Evolutionary conservation across 2,888 invertebrate species (phyloP), one percentile per base, ranked within the genome.

Genomic region (Clitarchus hookeri): DNA sequence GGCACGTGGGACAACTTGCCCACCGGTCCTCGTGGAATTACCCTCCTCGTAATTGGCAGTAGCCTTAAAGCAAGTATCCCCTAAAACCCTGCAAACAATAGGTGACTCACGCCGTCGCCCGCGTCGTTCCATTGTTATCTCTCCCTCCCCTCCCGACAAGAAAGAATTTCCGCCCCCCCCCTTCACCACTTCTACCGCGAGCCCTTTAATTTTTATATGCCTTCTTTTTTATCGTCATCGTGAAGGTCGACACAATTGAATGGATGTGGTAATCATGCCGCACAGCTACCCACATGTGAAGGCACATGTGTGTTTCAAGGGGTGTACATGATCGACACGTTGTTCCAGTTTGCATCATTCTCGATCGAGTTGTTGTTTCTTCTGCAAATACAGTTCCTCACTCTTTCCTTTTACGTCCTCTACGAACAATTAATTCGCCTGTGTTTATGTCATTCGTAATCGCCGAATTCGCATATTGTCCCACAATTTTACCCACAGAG

Each of bases 211-310:
- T 65, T 65, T 65, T 65, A 16, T 23, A 65, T 65, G 36, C 36
- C 36, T 36, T 36, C 36, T 36, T n/a, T 23, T 65, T 65, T 65
- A 65, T 65, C 16, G 65, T 65, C 65, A 65, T n/a, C 65, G 23
- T 65, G 65, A 65, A 65, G 65, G 65, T 65, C 65, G 65, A 65
- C 65, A n/a, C n/a, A n/a, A 65, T 65, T 65, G 65, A 65, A 65
- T 65, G 65, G 65, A 65, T 65, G 65, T 65, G 65, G 65, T 65
- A 65, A 65, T 65, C 65, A 19, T 65, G 65, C n/a, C 65, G 23
- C 65, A 23, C n/a, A 2, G n/a, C 65, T 65, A n/a, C 65, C 65
- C 65, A 65, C 65, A 65, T 65, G 65, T 23, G 23, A 23, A 65
- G 23, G 23, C 65, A 65, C 65, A 65, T 65, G 65, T 65, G 65